Percentiles rank a stretch among this genome's conserved stretches.
These are phyloP conservation scores for Coecobrya sp. DNA, from an alignment of 2,888 invertebrate species.

Conservation along the genomic window DNA sequence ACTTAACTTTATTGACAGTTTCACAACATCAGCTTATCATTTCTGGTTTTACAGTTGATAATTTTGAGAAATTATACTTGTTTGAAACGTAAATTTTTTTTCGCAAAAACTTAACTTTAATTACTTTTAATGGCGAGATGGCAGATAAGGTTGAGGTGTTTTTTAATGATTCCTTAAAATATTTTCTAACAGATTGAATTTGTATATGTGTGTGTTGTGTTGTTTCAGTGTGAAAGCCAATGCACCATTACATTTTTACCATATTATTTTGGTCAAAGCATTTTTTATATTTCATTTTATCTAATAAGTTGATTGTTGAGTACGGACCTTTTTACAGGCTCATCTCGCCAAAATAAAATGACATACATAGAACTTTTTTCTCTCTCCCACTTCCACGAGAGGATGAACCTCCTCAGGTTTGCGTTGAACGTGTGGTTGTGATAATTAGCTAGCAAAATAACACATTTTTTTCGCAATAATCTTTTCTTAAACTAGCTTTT, in stretches of 20 bases:
- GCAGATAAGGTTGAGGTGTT: not conserved
- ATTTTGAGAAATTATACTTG: constrained; percentile 9
- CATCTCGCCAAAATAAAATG: constrained; percentile 22
- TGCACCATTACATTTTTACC: constrained; percentile 65
- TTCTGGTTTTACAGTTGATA: not conserved
- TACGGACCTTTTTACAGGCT: constrained; percentile 7
- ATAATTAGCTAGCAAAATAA: constrained; percentile 67
- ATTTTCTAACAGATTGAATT: constrained; percentile 7
- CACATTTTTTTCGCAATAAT: constrained; percentile 21
- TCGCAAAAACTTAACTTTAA: not conserved
- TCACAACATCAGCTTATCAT: constrained; percentile 4
- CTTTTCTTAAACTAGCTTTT: not conserved
- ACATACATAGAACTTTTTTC: constrained; percentile 63
- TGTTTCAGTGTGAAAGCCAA: constrained; percentile 58
- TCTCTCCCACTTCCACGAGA: constrained; percentile 54
- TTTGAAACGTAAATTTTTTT: not conserved
- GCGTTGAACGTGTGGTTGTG: constrained; percentile 59
- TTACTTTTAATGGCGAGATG: constrained; percentile 19
- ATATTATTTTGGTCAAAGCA: constrained; percentile 70
- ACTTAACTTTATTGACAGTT: constrained; percentile 12
- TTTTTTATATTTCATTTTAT: constrained; percentile 14
- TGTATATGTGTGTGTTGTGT: not conserved
- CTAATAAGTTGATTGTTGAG: constrained; percentile 63
- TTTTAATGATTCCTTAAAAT: not conserved
- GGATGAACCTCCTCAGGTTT: constrained; percentile 34